Evolutionary conservation across 2,113 vertebrate species (phyloP).

Genomic region (Zosterops borbonicus): DNA sequence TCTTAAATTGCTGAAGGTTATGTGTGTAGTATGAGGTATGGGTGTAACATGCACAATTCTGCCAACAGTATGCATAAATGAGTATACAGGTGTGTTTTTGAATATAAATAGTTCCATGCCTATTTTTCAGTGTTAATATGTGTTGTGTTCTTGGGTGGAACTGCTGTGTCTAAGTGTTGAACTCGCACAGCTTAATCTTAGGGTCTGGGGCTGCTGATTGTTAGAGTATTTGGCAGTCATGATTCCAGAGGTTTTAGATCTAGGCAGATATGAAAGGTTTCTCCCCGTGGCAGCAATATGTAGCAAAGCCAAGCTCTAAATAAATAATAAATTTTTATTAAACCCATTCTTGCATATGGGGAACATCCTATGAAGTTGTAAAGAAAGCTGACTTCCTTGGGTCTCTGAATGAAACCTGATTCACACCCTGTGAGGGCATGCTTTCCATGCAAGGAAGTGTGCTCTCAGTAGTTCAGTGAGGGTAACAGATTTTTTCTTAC

Average conservation of each 20-base stretch:
- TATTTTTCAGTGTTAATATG: neutral
- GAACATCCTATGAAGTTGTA: neutral
- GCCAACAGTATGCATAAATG: neutral
- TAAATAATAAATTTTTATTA: constrained; percentile 52
- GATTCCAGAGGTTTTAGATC: neutral
- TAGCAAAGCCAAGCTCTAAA: constrained; percentile 12
- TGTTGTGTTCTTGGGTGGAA: neutral
- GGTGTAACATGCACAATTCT: neutral
- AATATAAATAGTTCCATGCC: neutral
- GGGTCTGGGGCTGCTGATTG: neutral
- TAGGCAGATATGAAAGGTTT: neutral
- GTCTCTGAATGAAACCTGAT: neutral
- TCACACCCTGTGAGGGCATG: neutral
- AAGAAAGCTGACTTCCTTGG: neutral
- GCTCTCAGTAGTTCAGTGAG: neutral
- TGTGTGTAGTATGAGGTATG: too few species aligned
- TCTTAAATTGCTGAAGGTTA: neutral
- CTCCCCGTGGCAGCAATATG: neutral
- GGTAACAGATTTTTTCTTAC: neutral
- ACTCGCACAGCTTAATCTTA: neutral
- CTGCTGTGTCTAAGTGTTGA: neutral
- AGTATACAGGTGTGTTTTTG: neutral
- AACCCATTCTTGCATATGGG: constrained; percentile 38
- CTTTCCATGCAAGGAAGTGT: neutral
- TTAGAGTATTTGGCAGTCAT: neutral